Evolutionary conservation across 2,113 vertebrate genomes (phyloP).

Genomic region (Toxotes chatareus): DNA sequence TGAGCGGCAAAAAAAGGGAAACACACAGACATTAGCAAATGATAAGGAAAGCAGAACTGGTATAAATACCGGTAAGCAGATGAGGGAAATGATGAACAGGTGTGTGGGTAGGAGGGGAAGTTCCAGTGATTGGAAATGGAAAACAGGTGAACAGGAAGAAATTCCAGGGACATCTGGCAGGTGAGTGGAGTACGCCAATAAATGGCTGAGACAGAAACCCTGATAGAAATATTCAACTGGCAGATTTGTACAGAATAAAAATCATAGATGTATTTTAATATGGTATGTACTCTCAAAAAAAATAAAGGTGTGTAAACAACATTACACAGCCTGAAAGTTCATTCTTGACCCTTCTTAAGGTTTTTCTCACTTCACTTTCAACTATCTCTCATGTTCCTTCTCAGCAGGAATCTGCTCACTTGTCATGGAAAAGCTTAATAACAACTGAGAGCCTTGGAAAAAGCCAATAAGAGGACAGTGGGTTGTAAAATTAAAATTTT

Average conservation of each 20-base stretch:
- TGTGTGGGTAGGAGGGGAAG: neutral
- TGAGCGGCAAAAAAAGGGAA: neutral
- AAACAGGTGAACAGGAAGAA: neutral
- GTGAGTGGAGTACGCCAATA: neutral
- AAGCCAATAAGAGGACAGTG: too few relatives aligned
- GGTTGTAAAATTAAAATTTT: too few relatives aligned
- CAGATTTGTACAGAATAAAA: neutral
- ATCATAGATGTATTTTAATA: neutral
- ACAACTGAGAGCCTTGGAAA: too few relatives aligned
- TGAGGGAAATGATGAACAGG: neutral
- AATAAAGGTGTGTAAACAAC: neutral
- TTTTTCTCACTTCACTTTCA: neutral
- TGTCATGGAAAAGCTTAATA: neutral
- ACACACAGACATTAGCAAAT: neutral
- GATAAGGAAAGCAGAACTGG: neutral
- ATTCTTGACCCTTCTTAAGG: neutral
- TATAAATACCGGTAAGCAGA: too few relatives aligned
- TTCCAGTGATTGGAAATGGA: neutral
- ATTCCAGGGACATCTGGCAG: slow-evolving; percentile 1
- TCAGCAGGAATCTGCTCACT: neutral
- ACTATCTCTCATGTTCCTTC: neutral
- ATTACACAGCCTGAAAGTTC: neutral
- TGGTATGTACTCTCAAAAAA: neutral
- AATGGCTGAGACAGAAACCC: neutral
- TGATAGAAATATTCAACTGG: neutral